Base-by-base conservation (phyloP, 2,888 invertebrate genomes). In the Gymnosoma rotundatum region DNA sequence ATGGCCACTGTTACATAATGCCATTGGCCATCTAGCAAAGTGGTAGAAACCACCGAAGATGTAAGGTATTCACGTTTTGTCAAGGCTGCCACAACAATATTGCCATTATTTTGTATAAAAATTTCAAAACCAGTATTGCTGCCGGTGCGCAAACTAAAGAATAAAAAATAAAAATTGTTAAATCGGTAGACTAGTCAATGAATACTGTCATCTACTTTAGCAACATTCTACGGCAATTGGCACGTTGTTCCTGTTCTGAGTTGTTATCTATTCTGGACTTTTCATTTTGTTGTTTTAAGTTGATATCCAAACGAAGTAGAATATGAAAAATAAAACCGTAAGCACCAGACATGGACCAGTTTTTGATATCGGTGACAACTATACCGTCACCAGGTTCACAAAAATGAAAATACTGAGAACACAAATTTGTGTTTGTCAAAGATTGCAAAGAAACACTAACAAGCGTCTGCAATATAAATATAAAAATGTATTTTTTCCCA, bases 261-360 rank as follows among this genome's bases (percentile, higher is more conserved):
- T 32, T 21, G 8, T 25, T 25, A 25, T 25, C 73, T 4, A n/a
- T 42, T 21, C 50, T 64, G 1, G 54, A 10, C 32, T 80, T 88
- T 61, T 18, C 81, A 66, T 66, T 20, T 18, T 32, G 14, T 38
- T 88, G 86, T 42, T 89, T 69, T 12, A 8, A 8, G 36, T 75
- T 81, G 10, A 60, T 89, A 87, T 93, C 93, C 20, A 95, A 90
- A 64, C 94, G 93, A 10, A 94, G 86, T 91, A 94, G 93, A 42
- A 93, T 92, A 87, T 94, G 94, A 87, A 94, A 94, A 38, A 93
- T 93, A 88, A 94, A 94, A n/a, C 94, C 94, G 88, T 92, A 93
- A 2, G 92, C 90, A 0, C 93, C 92, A 16, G 93, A 93, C 78
- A 94, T 93, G 8, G 93, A 93, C 94, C 94, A 94, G 88, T 93